These are phyloP conservation scores for Merops nubicus DNA, from an alignment of 2,113 vertebrate genomes.

Conservation along the genomic window DNA sequence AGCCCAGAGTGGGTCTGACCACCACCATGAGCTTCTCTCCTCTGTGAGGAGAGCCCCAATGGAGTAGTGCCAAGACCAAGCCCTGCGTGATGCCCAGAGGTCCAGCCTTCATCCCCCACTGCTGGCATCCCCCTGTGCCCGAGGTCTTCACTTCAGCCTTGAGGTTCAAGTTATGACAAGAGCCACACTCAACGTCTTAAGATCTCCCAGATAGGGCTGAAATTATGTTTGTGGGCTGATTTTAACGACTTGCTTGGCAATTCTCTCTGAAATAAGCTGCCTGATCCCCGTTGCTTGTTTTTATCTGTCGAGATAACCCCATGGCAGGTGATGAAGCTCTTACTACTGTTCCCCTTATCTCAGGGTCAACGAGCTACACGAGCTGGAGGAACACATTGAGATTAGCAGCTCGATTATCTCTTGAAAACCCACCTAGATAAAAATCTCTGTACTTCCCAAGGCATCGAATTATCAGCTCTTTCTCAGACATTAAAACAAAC, in stretches of 20 bases:
- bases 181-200: not conserved
- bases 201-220: not conserved
- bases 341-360: fast-evolving
- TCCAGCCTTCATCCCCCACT: not conserved
- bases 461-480: not conserved
- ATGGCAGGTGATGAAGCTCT: fast-evolving
- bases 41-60: fast-evolving
- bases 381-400: fast-evolving
- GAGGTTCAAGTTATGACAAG: not conserved
- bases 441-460: not conserved
- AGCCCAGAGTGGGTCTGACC: not conserved
- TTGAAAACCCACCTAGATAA: not conserved
- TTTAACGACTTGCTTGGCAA: not conserved
- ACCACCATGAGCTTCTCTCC: not conserved
- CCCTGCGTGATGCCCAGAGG: not conserved
- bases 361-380: too few species aligned
- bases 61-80: fast-evolving
- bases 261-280: not conserved
- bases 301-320: not conserved
- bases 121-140: fast-evolving
- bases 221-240: not conserved
- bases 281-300: not conserved
- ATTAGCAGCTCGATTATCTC: not conserved
- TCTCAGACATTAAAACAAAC: not conserved
- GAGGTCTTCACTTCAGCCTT: not conserved